Evolutionary conservation across 2,113 vertebrate genomes (phyloP), one percentile per base, ranked within the genome.

Genomic region (Cololabis saira): DNA sequence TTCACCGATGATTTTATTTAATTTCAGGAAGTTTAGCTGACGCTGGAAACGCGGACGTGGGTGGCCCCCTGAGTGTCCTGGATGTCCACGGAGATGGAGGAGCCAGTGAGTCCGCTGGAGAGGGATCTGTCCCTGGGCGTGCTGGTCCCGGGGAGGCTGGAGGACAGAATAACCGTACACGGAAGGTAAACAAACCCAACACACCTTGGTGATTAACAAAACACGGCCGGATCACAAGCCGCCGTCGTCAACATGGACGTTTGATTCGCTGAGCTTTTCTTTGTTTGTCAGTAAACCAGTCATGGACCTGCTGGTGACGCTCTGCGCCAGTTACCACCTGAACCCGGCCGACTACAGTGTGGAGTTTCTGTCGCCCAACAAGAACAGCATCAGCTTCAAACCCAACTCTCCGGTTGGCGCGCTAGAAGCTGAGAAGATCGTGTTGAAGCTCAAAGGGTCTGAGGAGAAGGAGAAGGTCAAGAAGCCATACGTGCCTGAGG

Each of bases 231-330:
- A 41, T 7, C 8, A 17, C 19, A 10, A 19, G 24, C 5, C 5
- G 24, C 5, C 5, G 24, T 37, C 33, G 10, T 37, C 6, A 37
- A 37, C 10, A 7, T 37, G 33, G 33, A 11, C 10, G 10, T 37
- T 37, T 37, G 3, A 37, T 37, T 37, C 12, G 27, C 14, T 44
- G 27, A 19, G 30, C 7, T 18, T 48, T 15, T 16, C 22, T 55
- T 57, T 40, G 71, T 27, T 85, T 71, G 70, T 16, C 74, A 99
- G 96, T 80, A 96, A 96, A 87, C 95, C 96, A 1, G 94, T 96
- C 92, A 98, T 98, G 95, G 97, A 99, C 86, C 74, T 99, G 50
- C 54, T 98, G 67, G 94, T 98, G 71, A 94, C 93, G 51, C 94
- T 98, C 21, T 99, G 96, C 80, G 95, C 94, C 13, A 94, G 93